These are phyloP conservation scores for Meta bourneti DNA, from an alignment of 2,888 invertebrate species.

Conservation along the genomic window DNA sequence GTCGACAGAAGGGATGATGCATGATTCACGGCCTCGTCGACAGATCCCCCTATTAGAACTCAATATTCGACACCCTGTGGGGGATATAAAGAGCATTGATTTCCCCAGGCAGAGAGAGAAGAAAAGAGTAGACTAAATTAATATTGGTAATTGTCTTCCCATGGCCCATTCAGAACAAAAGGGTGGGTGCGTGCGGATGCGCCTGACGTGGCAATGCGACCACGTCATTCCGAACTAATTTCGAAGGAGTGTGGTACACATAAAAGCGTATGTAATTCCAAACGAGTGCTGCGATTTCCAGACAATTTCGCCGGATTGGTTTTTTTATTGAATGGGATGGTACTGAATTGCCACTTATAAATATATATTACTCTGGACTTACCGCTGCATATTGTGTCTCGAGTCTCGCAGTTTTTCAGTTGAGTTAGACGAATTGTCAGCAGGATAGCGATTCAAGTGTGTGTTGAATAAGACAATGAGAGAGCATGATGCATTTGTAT, in stretches of 20 bases:
- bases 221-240: conserved; percentile 29
- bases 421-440: not conserved
- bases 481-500: too few species aligned
- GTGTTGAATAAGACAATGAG: too few species aligned
- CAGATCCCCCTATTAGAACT: conserved; percentile 68
- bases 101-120: conserved; percentile 51
- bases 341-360: not conserved
- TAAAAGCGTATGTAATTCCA: not conserved
- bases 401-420: too few species aligned
- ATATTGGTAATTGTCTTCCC: conserved; percentile 72
- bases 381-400: not conserved
- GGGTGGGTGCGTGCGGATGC: conserved; percentile 20
- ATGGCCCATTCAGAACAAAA: conserved; percentile 20
- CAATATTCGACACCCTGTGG: conserved; percentile 65
- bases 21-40: conserved; percentile 62
- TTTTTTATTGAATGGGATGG: not conserved
- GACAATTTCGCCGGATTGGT: not conserved
- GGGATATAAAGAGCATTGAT: conserved; percentile 54
- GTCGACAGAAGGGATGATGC: conserved; percentile 18
- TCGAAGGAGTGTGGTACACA: not conserved
- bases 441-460: not conserved
- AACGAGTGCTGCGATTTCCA: not conserved
- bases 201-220: conserved; percentile 14
- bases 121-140: conserved; percentile 66
- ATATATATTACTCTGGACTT: not conserved